Conservation (phyloP, 2,113 vertebrate genomes). For the Epinephelus moara region DNA sequence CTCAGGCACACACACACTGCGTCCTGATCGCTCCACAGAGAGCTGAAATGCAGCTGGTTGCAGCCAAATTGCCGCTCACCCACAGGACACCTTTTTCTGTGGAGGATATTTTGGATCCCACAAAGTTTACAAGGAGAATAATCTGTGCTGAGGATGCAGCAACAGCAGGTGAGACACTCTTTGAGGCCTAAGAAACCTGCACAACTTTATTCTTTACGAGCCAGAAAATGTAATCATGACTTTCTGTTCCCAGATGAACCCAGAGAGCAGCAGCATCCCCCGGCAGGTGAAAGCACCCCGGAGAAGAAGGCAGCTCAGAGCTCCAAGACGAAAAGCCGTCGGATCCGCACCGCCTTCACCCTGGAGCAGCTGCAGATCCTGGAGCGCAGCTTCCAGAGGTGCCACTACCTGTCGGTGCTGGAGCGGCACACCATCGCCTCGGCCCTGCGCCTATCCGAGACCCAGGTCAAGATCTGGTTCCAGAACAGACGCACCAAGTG, state of each 20-base stretch:
- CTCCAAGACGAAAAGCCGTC: constrained; percentile 59
- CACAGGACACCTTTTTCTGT: constrained; percentile 79
- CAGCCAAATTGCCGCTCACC: constrained; percentile 39
- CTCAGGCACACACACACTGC: background rate
- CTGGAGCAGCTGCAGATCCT: constrained; percentile 82
- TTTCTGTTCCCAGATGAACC: background rate
- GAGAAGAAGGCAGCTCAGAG: background rate
- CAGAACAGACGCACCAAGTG: constrained; percentile 87
- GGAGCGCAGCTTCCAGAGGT: constrained; percentile 81
- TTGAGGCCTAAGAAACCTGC: background rate
- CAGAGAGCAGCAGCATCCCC: background rate
- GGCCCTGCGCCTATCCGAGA: constrained; percentile 81
- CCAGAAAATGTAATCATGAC: background rate
- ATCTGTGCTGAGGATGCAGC: too few species aligned
- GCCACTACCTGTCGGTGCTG: constrained; percentile 84
- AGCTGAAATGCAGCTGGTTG: constrained; percentile 56
- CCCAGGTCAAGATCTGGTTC: constrained; percentile 88
- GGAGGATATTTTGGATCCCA: constrained; percentile 82
- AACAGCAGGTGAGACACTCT: constrained; percentile 54
- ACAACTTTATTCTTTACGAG: too few species aligned
- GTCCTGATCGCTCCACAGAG: background rate
- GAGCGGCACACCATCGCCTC: constrained; percentile 82
- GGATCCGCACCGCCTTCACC: constrained; percentile 84
- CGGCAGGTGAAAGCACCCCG: constrained; percentile 1
- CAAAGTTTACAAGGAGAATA: constrained; percentile 71